Evolutionary conservation across 1,140 invertebrate genomes (phyloP).

Genomic region (Macrotrachela quadricornifera): DNA sequence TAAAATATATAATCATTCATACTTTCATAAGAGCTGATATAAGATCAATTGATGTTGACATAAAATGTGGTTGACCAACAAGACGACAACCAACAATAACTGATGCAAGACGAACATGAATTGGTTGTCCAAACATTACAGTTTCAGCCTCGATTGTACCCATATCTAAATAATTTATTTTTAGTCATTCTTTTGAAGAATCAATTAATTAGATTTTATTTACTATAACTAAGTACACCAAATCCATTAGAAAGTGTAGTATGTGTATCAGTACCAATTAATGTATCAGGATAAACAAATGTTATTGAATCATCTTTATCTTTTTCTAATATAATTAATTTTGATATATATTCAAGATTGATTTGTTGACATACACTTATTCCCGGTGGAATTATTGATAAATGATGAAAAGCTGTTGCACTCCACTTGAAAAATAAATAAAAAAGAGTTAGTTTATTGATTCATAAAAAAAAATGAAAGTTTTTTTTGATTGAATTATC

Average conservation of each 20-base stretch:
- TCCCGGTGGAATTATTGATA: constrained; percentile 89
- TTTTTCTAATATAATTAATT: constrained; percentile 44
- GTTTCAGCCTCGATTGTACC: constrained; percentile 42
- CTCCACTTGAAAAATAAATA: constrained; percentile 51
- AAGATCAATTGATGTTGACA: constrained; percentile 85
- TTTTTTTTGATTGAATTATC: too few relatives aligned
- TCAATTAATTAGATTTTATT: constrained; percentile 42
- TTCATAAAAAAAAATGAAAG: too few relatives aligned
- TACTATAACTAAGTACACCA: constrained; percentile 53
- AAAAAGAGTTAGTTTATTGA: too few relatives aligned
- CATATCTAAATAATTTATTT: constrained; percentile 24
- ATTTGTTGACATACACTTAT: constrained; percentile 96
- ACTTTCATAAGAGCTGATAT: constrained; percentile 92
- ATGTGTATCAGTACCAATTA: constrained; percentile 95
- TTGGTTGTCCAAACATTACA: constrained; percentile 64
- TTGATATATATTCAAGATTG: constrained; percentile 77
- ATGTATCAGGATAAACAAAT: constrained; percentile 68
- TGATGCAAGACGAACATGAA: constrained; percentile 80
- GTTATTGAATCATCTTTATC: constrained; percentile 43
- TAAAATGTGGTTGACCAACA: constrained; percentile 50
- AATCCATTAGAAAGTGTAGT: constrained; percentile 95
- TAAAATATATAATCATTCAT: background rate
- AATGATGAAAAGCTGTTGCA: constrained; percentile 75
- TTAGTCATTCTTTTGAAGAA: background rate
- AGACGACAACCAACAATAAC: constrained; percentile 75